Percentiles rank a stretch among this genome's conserved stretches.
Conservation (phyloP, 2,113 vertebrate species). For the Xerus inauris region DNA sequence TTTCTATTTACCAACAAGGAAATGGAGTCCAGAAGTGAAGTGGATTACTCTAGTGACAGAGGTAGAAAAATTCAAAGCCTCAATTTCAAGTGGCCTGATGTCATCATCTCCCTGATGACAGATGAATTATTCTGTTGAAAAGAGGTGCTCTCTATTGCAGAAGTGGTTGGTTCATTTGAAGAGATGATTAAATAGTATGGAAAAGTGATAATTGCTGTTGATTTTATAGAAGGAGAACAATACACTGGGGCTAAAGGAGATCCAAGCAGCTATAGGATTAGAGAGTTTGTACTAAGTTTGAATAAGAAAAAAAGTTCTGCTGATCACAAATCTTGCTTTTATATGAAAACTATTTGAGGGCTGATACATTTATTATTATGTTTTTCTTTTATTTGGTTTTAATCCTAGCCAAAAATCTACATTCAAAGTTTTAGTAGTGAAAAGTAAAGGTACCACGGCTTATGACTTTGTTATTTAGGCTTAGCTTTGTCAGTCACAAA, state of each 20-base stretch:
- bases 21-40: background rate
- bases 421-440: background rate
- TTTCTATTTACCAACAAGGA: slow-evolving; percentile 6
- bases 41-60: background rate
- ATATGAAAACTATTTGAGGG: background rate
- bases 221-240: background rate
- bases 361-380: background rate
- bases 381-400: slow-evolving; percentile 56
- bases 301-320: background rate
- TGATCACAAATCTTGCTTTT: slow-evolving; percentile 10
- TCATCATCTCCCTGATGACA: background rate
- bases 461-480: background rate
- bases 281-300: background rate
- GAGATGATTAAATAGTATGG: background rate
- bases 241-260: background rate
- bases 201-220: background rate
- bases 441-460: background rate
- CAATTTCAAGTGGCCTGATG: background rate
- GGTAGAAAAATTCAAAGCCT: background rate
- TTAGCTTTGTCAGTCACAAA: background rate
- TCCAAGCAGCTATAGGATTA: background rate
- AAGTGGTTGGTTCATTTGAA: background rate
- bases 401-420: background rate
- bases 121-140: background rate
- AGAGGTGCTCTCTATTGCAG: background rate